Evolutionary conservation across 2,113 vertebrate species (phyloP).

Genomic region (Coturnix japonica): DNA sequence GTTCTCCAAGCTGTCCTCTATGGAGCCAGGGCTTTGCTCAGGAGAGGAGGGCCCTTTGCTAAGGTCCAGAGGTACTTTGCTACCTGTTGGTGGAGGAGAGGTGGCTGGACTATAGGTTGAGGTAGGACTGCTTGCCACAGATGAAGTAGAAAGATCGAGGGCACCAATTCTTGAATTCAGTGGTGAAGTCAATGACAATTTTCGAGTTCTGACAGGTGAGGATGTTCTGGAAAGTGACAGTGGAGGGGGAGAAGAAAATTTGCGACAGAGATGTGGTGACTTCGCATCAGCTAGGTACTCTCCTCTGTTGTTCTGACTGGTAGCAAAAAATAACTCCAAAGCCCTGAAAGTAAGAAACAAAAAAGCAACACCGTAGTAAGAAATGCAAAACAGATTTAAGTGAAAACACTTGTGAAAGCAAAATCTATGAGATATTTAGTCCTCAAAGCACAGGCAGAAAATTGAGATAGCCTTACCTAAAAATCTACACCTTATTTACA

Average conservation of each 20-base stretch:
- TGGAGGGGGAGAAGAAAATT: constrained; percentile 96
- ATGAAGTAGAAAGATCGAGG: constrained; percentile 87
- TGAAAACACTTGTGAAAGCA: neutral
- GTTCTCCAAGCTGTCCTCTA: constrained; percentile 83
- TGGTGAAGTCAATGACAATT: constrained; percentile 93
- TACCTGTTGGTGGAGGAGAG: constrained; percentile 81
- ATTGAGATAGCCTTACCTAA: neutral
- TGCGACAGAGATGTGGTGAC: constrained; percentile 92
- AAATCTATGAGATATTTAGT: neutral
- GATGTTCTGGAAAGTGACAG: constrained; percentile 89
- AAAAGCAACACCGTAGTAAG: neutral
- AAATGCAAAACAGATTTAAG: neutral
- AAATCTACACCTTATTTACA: neutral
- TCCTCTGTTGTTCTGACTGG: constrained; percentile 89
- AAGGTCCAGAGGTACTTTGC: constrained; percentile 83
- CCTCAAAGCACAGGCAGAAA: neutral
- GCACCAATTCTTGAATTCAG: constrained; percentile 86
- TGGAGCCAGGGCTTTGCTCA: constrained; percentile 84
- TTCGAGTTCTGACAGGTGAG: constrained; percentile 90
- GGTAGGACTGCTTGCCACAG: constrained; percentile 83
- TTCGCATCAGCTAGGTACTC: constrained; percentile 90
- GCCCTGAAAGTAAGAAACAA: constrained; percentile 78
- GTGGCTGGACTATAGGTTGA: constrained; percentile 80
- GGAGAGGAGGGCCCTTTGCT: constrained; percentile 84
- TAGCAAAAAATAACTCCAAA: constrained; percentile 96